Evolutionary conservation across 2,888 invertebrate species (phyloP), one percentile per base, ranked within the genome.

Genomic region (Gortyna flavago): DNA sequence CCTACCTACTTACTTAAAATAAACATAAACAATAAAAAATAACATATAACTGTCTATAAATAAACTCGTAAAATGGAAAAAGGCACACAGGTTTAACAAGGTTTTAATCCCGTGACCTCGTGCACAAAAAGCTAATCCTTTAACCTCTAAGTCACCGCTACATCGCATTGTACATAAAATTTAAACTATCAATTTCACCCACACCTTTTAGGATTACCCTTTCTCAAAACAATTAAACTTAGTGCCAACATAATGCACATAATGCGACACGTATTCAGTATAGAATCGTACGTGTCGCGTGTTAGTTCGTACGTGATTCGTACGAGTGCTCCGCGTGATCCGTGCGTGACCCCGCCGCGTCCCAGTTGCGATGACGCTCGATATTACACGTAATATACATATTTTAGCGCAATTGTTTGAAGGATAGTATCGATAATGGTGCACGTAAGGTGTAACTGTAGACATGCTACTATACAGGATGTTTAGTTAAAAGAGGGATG

Each of bases 201-300:
- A 64, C 41, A 29, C 68, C 57, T 35, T 32, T 70, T 41, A 72
- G 85, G 73, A 82, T 85, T 72, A 78, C 44, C 48, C 73, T 51
- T 64, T 59, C 57, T 35, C 21, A 73, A 86, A 87, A 87, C 86
- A 85, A 86, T 86, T 77, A 77, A 80, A 76, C 59, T 64, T 64
- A 75, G 72, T 67, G 38, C 57, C 41, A 57, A 38, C 75, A 78
- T 85, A 80, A 85, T 83, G 85, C 77, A 87, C 72, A 72, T 87
- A 86, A 86, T 86, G 76, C 77, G 51, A 64, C 86, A 86, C 86
- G 87, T 86, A 79, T 77, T 68, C 64, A 25, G 75, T 76, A 83
- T 82, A 69, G 79, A 75, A 21, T 25, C 35, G 76, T 84, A 86
- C 82, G 87, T 84, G 87, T 71, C 38, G 62, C 62, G 62, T 54